Evolutionary conservation across 1,140 invertebrate genomes (phyloP).

Genomic region (Lordiphosa clarofinis): DNA sequence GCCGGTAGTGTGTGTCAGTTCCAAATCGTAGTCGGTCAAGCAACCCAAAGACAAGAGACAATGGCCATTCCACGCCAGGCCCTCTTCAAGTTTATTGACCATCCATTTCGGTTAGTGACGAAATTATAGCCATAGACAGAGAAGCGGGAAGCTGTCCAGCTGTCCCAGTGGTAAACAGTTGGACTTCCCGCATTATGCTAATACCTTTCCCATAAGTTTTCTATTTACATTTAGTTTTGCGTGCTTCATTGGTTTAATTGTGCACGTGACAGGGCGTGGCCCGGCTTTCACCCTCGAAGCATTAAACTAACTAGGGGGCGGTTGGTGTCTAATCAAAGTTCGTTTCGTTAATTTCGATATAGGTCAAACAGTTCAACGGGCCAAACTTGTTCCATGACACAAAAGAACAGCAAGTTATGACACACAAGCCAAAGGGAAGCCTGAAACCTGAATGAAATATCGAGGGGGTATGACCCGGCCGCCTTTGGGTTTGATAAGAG

Average conservation of each 20-base stretch:
- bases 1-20: slow-evolving; percentile 29
- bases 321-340: slow-evolving; percentile 18
- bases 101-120: slow-evolving; percentile 30
- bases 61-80: slow-evolving; percentile 7
- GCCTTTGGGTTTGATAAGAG: too few relatives aligned
- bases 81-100: slow-evolving; percentile 44
- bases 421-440: too few relatives aligned
- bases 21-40: slow-evolving; percentile 41
- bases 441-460: too few relatives aligned
- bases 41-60: slow-evolving; percentile 31
- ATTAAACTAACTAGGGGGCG: too few relatives aligned
- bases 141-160: slow-evolving; percentile 27
- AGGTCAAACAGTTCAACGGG: too few relatives aligned
- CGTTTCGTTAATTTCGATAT: too few relatives aligned
- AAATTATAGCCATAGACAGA: slow-evolving; percentile 12
- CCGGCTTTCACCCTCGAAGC: slow-evolving; percentile 24
- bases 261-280: slow-evolving; percentile 34
- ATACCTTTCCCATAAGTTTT: slow-evolving; percentile 30
- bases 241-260: slow-evolving; percentile 43
- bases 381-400: too few relatives aligned
- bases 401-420: too few relatives aligned
- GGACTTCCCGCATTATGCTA: slow-evolving; percentile 10
- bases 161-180: neutral
- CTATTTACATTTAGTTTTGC: slow-evolving; percentile 46
- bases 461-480: too few relatives aligned